These are phyloP conservation scores for Chrysogorgia sp. DNA, from an alignment of 92 coral and sea anemone genomes.

Conservation along the genomic window DNA sequence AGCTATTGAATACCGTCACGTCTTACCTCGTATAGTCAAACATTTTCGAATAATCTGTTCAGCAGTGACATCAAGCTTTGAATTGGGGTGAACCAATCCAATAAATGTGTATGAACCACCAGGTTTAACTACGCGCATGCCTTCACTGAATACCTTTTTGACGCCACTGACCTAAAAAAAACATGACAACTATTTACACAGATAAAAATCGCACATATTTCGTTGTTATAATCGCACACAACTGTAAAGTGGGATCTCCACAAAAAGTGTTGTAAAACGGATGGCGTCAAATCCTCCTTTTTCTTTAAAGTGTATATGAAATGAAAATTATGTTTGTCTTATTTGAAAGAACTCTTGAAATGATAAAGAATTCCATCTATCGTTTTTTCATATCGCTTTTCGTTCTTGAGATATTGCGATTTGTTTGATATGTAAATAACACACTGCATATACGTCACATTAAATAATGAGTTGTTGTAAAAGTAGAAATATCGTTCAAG, in stretches of 20 bases:
- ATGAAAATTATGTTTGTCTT: too few species aligned
- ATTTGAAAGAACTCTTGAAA: too few species aligned
- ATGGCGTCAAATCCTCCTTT: not conserved
- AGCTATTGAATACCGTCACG: too few species aligned
- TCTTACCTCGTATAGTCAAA: slow-evolving; percentile 80
- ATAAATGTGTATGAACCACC: slow-evolving; percentile 87
- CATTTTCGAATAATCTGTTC: slow-evolving; percentile 93
- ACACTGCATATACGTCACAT: too few species aligned
- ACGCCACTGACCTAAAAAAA: slow-evolving; percentile 76
- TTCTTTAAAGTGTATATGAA: too few species aligned
- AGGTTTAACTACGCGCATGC: slow-evolving; percentile 72
- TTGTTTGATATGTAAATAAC: too few species aligned
- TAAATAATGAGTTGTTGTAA: too few species aligned
- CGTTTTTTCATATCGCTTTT: too few species aligned
- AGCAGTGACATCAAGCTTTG: slow-evolving; percentile 77
- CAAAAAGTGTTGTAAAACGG: not conserved
- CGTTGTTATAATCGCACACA: not conserved
- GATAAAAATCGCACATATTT: not conserved
- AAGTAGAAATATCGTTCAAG: too few species aligned
- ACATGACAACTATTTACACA: too few species aligned
- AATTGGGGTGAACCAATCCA: slow-evolving; percentile 96
- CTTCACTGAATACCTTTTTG: slow-evolving; percentile 74
- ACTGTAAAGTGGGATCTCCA: not conserved
- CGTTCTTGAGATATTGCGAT: too few species aligned
- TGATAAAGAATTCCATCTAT: too few species aligned